Evolutionary conservation across 2,888 invertebrate genomes (phyloP).

Genomic region (Drosophila emarginata): DNA sequence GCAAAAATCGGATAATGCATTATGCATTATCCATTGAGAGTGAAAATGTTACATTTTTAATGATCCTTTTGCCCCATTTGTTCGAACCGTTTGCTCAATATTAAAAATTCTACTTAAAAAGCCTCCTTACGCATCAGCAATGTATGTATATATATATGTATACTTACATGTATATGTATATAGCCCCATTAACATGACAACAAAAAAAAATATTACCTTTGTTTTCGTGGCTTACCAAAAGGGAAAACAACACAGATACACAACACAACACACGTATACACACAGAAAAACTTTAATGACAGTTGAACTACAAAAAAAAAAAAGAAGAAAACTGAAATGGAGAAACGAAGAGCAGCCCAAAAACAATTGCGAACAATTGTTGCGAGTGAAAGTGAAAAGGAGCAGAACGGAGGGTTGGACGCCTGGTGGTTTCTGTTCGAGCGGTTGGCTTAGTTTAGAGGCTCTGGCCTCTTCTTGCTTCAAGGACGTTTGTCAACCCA

Average conservation of each 20-base stretch:
- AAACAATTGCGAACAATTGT: conserved; percentile 33
- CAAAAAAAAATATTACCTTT: conserved; percentile 9
- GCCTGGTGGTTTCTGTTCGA: background rate
- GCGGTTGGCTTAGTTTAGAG: conserved; percentile 3
- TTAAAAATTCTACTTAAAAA: background rate
- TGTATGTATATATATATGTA: background rate
- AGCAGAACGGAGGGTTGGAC: background rate
- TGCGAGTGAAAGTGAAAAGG: conserved; percentile 15
- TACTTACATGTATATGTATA: conserved; percentile 10
- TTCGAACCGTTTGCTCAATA: conserved; percentile 1
- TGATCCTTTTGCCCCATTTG: conserved; percentile 12
- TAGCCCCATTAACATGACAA: conserved; percentile 17
- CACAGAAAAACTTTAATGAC: conserved; percentile 28
- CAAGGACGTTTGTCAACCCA: conserved; percentile 38
- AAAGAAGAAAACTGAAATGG: background rate
- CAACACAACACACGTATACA: conserved; percentile 7
- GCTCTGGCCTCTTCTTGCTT: background rate
- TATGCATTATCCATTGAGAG: conserved; percentile 26
- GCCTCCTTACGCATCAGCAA: background rate
- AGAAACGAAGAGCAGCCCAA: conserved; percentile 1
- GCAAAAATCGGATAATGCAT: conserved; percentile 31
- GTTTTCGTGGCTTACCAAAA: conserved; percentile 4
- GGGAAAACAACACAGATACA: background rate
- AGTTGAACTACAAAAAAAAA: conserved; percentile 32
- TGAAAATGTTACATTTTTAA: conserved; percentile 15